phyloP scores from a whole-genome alignment of 2,797 vertebrate genomes.

The Glossophaga mutica region DNA sequence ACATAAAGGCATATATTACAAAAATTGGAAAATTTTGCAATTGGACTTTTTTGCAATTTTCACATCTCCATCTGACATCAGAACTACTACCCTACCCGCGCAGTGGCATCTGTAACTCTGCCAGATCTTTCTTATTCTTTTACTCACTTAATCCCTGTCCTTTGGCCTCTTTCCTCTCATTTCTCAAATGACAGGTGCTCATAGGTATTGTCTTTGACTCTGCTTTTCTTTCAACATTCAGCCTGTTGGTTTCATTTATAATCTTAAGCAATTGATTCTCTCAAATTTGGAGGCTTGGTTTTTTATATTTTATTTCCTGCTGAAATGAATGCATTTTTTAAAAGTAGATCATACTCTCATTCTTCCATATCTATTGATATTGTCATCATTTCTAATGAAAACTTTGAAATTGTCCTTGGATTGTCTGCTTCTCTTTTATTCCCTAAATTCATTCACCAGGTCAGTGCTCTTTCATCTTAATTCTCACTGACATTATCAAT shows the following conservation, averaged over 20 bases:
- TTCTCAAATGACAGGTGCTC: neutral
- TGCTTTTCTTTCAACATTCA: neutral
- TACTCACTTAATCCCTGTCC: neutral
- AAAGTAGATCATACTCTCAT: neutral
- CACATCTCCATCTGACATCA: neutral
- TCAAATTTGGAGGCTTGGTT: neutral
- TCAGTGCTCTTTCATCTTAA: neutral
- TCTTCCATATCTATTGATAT: neutral
- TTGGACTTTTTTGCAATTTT: neutral
- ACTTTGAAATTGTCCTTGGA: neutral
- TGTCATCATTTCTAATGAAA: neutral
- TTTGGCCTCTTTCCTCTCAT: neutral
- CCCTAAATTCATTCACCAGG: neutral
- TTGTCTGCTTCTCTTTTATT: neutral
- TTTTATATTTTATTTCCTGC: conserved; percentile 1
- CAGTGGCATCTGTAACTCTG: neutral
- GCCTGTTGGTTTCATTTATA: neutral
- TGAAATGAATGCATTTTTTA: neutral
- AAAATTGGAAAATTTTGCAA: neutral
- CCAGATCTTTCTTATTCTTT: neutral
- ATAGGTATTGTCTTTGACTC: neutral
- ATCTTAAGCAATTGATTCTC: neutral
- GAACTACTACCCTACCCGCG: neutral
- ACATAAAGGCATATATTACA: no score
- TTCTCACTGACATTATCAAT: neutral